A percentile compares a stretch with the other conserved stretches of the same genome.
Evolutionary conservation across 2,888 invertebrate species (phyloP).

Genomic region (Cacoxenus indagator): DNA sequence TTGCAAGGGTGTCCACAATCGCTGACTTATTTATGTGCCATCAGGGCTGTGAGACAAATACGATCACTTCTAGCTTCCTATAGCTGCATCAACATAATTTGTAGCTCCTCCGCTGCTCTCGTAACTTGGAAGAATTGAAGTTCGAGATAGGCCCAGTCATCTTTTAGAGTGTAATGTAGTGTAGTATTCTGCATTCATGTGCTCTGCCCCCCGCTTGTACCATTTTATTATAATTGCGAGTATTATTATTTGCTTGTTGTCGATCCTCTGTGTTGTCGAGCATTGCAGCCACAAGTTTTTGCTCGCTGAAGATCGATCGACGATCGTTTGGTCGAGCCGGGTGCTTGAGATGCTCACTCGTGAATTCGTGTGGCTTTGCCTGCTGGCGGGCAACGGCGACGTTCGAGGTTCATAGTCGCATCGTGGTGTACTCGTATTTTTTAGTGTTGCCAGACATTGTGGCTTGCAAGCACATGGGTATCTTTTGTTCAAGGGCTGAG

Average conservation of each 20-base stretch:
- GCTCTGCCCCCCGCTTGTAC: too few species aligned
- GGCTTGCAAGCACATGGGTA: constrained; percentile 49
- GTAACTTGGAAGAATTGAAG: too few species aligned
- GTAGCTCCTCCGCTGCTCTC: too few species aligned
- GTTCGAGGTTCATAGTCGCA: too few species aligned
- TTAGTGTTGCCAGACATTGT: constrained; percentile 62
- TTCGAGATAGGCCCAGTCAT: too few species aligned
- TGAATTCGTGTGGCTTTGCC: constrained; percentile 12
- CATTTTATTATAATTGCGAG: constrained; percentile 13
- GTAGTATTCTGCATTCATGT: too few species aligned
- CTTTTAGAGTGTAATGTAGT: too few species aligned
- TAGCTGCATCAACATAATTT: too few species aligned
- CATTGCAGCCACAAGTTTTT: neutral
- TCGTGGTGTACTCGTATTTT: constrained; percentile 49
- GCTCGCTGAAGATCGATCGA: neutral
- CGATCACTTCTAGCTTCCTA: too few species aligned
- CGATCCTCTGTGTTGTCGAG: neutral
- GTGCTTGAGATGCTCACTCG: neutral
- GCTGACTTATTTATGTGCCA: too few species aligned
- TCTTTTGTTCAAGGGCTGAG: neutral
- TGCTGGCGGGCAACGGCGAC: constrained; percentile 50
- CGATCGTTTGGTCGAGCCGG: neutral
- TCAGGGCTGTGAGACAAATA: too few species aligned
- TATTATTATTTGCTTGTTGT: constrained; percentile 15
- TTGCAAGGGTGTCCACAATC: too few species aligned